Evolutionary conservation across 1,140 invertebrate genomes (phyloP), one percentile per base, ranked within the genome.

Genomic region (Bombus picipes): DNA sequence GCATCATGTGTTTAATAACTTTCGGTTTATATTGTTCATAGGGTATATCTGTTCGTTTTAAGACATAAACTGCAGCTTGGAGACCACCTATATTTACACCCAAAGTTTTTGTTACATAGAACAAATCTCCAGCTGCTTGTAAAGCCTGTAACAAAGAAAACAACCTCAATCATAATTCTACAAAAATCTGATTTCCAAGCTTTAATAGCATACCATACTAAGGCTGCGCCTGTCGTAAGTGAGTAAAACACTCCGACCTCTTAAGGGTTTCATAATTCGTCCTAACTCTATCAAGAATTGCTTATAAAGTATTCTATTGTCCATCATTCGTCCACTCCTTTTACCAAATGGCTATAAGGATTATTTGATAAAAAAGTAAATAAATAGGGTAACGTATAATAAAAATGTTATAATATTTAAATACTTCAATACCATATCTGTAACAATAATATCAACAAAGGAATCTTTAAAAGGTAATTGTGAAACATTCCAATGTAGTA

Each of bases 371-470:
- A 78, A 78, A 18, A 78, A 78, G 37, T 71, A 47, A 81, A 79
- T 71, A 47, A 81, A 79, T 59, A 72, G 25, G 4, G 53, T 28
- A 82, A 53, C 9, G n/a, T 37, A 32, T 18, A 71, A 70, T 72
- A 65, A 15, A 9, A 59, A 68, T 65, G 47, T 53, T 53, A 22
- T 53, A 53, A 75, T 43, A 66, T 62, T 57, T 34, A 9, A 12
- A 77, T 18, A 87, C 76, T 37, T 70, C 87, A 92, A 90, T 92
- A 96, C 96, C 94, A 96, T 90, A 89, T 97, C 96, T n/a, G 96
- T 96, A 53, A 96, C 95, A 78, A 96, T 94, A 32, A 96, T 94
- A 92, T 97, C 96, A n/a, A 96, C 93, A 78, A 90, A 94, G 13
- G 94, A 93, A 87, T 95, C 94, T 87, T 92, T 94, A 12, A 97